Evolutionary conservation across 2,888 invertebrate species (phyloP).

Genomic region (Craniophora ligustri): DNA sequence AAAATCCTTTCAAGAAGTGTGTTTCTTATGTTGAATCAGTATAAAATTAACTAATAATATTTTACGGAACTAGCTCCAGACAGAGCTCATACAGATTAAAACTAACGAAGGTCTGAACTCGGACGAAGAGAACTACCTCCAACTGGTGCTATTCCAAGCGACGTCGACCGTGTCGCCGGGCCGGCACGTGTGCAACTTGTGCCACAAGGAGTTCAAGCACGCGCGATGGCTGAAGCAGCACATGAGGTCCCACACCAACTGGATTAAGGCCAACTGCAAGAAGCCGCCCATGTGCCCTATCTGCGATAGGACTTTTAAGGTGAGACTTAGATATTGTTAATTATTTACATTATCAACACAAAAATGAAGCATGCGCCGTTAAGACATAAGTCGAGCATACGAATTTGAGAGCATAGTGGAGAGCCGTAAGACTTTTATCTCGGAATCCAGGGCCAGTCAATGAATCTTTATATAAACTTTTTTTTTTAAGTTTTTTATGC

Average conservation of each 20-base stretch:
- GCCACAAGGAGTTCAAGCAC: constrained; percentile 90
- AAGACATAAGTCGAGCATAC: too few relatives aligned
- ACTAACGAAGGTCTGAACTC: constrained; percentile 75
- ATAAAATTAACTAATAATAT: constrained; percentile 1
- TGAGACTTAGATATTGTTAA: too few relatives aligned
- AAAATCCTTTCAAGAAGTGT: too few relatives aligned
- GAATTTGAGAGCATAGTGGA: too few relatives aligned
- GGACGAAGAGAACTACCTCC: too few relatives aligned
- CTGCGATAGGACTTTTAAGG: constrained; percentile 89
- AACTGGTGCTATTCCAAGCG: constrained; percentile 84
- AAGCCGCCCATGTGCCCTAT: constrained; percentile 90
- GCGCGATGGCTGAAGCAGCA: constrained; percentile 89
- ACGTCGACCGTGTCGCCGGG: constrained; percentile 87
- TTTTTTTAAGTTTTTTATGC: too few relatives aligned
- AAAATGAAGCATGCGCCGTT: too few relatives aligned
- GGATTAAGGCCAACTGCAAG: constrained; percentile 91
- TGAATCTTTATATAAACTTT: too few relatives aligned
- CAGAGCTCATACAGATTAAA: constrained; percentile 47
- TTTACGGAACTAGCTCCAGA: constrained; percentile 41
- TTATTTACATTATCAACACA: too few relatives aligned
- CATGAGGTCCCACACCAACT: constrained; percentile 90
- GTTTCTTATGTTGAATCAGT: not conserved
- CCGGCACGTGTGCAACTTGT: constrained; percentile 89
- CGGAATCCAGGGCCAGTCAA: too few relatives aligned
- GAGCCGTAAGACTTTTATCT: too few relatives aligned